Percentiles rank a stretch among this genome's conserved stretches.
These are phyloP conservation scores for Pogonophryne albipinna DNA, from an alignment of 2,797 vertebrate species.

Conservation along the genomic window DNA sequence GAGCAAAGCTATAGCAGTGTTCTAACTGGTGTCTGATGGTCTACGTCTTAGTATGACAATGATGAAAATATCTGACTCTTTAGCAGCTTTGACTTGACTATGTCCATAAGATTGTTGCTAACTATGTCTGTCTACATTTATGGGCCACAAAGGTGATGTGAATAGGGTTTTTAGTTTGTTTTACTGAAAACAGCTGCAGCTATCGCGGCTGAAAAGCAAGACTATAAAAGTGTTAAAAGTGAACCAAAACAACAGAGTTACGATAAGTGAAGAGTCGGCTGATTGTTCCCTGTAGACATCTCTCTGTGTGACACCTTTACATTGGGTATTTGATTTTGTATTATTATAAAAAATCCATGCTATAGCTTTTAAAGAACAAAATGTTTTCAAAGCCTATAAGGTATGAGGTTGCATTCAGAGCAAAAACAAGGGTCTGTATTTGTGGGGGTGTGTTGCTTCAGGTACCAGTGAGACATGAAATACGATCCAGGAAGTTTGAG, in stretches of 20 bases:
- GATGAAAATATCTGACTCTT: neutral
- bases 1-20: neutral
- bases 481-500: constrained; percentile 18
- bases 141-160: neutral
- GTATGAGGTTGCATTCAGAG: constrained; percentile 1
- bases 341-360: neutral
- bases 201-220: neutral
- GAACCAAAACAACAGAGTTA: neutral
- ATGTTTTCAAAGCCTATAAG: neutral
- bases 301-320: neutral
- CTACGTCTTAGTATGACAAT: neutral
- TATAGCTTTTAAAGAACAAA: constrained; percentile 5
- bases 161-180: no score
- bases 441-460: constrained; percentile 15
- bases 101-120: neutral
- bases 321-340: neutral
- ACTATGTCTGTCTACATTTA: neutral
- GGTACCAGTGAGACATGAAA: constrained; percentile 12
- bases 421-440: neutral
- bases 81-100: neutral
- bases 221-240: neutral
- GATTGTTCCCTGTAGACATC: neutral
- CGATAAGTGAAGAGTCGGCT: neutral
- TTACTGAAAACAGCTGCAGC: no score
- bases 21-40: neutral